Evolutionary conservation across 2,888 invertebrate genomes (phyloP).

Genomic region (Poecilobothrus nobilitatus): DNA sequence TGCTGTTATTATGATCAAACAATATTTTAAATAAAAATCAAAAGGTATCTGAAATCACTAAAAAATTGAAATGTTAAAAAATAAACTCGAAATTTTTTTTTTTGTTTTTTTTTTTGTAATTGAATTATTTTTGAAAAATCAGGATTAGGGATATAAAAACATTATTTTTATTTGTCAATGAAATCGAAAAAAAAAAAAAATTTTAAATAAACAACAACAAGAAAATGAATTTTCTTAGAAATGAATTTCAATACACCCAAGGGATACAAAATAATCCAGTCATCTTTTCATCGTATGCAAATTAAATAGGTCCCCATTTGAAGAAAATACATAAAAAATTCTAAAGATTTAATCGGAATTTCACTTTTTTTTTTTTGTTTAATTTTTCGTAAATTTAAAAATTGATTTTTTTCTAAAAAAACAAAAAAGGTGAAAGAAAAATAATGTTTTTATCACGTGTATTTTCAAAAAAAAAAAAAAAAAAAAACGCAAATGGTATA

Average conservation of each 20-base stretch:
- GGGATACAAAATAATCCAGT: neutral
- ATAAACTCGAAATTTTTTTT: no score
- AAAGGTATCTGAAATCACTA: neutral
- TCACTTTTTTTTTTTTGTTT: neutral
- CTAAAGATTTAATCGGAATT: slow-evolving; percentile 10
- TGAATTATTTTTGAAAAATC: no score
- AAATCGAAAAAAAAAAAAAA: neutral
- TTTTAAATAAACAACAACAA: neutral
- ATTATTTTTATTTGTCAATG: slow-evolving; percentile 4
- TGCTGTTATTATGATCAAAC: no score
- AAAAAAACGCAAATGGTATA: no score
- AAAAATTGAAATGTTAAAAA: slow-evolving; percentile 3
- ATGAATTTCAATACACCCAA: neutral
- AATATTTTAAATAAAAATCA: no score
- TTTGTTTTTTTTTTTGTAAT: no score
- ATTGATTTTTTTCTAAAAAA: neutral
- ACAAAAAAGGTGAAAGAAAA: neutral
- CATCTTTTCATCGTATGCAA: slow-evolving; percentile 22
- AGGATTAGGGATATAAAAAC: neutral
- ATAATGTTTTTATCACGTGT: neutral
- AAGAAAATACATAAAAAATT: neutral
- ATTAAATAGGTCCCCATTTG: slow-evolving; percentile 22
- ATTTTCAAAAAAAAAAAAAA: neutral
- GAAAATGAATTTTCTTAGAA: neutral
- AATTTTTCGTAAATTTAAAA: slow-evolving; percentile 12